Evolutionary conservation across 2,888 invertebrate species (phyloP), one percentile per base, ranked within the genome.

Genomic region (Thecocarcelia acutangulata): DNA sequence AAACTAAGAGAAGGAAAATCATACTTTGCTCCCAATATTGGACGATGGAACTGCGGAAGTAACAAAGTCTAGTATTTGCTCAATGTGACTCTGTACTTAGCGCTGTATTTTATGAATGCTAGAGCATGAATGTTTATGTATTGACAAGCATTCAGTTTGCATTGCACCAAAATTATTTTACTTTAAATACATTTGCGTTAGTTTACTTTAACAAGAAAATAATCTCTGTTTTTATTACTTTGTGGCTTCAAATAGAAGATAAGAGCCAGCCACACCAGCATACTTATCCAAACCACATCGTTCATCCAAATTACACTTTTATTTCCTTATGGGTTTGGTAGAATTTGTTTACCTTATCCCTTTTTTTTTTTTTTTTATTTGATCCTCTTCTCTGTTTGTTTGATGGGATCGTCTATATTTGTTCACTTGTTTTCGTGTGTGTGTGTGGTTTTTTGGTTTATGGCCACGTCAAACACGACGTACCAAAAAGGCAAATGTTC

Each of bases 331-430:
- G 44, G n/a, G 48, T 74, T 61, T 44, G 1, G 56, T 48, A 8
- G 19, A 46, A 59, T 54, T 73, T 73, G 58, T 74, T 74, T 56
- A 58, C 40, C 13, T 54, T 24, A 37, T 74, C 54, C 9, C 56
- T 24, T 28, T 58, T 56, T 21, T 70, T 46, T 58, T 37, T 21
- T 70, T 33, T n/a, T 33, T 46, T 21, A 21, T 59, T 28, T 33
- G 59, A 13, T 59, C 17, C n/a, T 48, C 2, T 42, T 11, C 40
- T 59, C 3, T n/a, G 1, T 42, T 46, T 33, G 37, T 15, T 50
- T 64, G 50, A 37, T 8, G n/a, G 6, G 28, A 44, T 33, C n/a
- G 40, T 21, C 15, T 63, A 40, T 42, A 17, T 73, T 42, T 58
- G 58, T 40, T 40, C 50, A 50, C 50, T 21, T 4, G 17, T 1